Evolutionary conservation across 2,888 invertebrate genomes (phyloP).

Genomic region (Anthoptus insignis): DNA sequence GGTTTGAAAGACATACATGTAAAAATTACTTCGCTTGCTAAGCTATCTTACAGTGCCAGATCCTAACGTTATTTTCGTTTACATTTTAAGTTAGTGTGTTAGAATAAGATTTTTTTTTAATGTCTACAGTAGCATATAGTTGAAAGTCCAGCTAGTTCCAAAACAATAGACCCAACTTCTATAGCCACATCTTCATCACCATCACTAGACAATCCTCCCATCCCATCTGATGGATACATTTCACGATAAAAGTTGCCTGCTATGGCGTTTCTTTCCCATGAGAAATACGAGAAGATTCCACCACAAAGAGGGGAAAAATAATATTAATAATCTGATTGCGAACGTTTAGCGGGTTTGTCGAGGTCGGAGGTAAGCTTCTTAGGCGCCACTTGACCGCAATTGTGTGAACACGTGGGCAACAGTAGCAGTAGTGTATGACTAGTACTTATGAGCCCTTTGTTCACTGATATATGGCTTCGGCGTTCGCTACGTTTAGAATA

Average conservation of each 20-base stretch:
- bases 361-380: constrained; percentile 71
- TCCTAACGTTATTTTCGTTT: background rate
- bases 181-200: no score
- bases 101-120: background rate
- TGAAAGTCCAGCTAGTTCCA: no score
- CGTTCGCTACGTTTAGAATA: background rate
- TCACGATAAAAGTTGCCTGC: no score
- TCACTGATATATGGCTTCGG: constrained; percentile 25
- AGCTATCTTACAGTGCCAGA: constrained; percentile 4
- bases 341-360: constrained; percentile 60
- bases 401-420: constrained; percentile 45
- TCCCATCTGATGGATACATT: no score
- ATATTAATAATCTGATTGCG: constrained; percentile 64
- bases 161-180: no score
- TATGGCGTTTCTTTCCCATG: background rate
- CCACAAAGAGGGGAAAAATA: constrained; percentile 53
- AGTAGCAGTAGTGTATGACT: constrained; percentile 12
- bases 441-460: constrained; percentile 24
- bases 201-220: no score
- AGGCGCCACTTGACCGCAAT: constrained; percentile 73
- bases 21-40: constrained; percentile 27
- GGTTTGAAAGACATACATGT: no score
- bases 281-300: background rate
- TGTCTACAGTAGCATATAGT: no score
- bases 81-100: background rate